These are phyloP conservation scores for Berghia stephanieae DNA, from an alignment of 1,140 invertebrate species.

Conservation along the genomic window DNA sequence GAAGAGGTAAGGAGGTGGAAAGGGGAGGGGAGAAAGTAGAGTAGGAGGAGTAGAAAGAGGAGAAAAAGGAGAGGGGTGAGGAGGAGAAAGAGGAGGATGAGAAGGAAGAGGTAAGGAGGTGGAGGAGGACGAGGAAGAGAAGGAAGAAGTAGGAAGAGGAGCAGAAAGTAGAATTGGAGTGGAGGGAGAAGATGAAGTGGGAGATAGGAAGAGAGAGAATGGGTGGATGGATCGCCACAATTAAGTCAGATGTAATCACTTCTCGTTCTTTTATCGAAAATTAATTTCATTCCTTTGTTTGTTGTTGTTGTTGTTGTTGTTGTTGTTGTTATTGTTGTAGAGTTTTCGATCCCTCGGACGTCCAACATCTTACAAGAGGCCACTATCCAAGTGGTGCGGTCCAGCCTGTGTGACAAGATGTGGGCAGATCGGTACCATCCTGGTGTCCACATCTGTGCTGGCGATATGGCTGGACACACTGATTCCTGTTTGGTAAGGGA, in stretches of 20 bases:
- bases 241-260: background rate
- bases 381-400: background rate
- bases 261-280: no score
- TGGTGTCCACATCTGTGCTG: constrained; percentile 15
- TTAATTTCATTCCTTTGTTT: no score
- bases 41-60: no score
- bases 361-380: no score
- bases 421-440: background rate
- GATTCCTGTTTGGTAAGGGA: constrained; percentile 30
- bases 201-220: background rate
- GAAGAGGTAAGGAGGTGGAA: no score
- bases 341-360: background rate
- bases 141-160: background rate
- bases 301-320: background rate
- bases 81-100: background rate
- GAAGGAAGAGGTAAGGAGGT: background rate
- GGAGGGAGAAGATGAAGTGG: background rate
- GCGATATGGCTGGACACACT: background rate
- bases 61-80: no score
- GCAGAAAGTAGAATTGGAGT: background rate
- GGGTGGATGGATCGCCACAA: background rate
- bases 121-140: background rate
- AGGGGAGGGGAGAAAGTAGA: no score
- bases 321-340: background rate
- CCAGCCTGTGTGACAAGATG: background rate